phyloP scores from a whole-genome alignment of 1,140 invertebrate genomes.

The Neodiprion pinetum region DNA sequence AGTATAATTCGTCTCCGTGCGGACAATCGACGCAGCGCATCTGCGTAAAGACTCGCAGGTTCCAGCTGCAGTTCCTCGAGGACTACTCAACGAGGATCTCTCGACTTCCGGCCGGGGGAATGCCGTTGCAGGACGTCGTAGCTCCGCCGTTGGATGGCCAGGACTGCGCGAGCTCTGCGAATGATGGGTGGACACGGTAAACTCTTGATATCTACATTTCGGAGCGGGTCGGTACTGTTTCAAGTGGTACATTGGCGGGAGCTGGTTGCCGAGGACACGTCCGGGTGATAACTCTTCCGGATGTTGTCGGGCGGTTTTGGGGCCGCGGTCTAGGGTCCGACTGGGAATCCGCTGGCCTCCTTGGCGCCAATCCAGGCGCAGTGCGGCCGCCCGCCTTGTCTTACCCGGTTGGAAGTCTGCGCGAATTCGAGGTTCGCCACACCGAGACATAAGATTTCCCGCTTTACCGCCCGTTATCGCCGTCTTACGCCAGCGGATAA shows the following conservation, averaged over 20 bases:
- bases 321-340: slow-evolving; percentile 19
- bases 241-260: background rate
- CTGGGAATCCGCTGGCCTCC: slow-evolving; percentile 31
- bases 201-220: slow-evolving; percentile 1
- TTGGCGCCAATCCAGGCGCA: slow-evolving; percentile 54
- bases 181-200: slow-evolving; percentile 17
- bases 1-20: too few relatives aligned
- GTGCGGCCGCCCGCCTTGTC: slow-evolving; percentile 39
- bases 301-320: slow-evolving; percentile 27
- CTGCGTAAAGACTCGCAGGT: background rate
- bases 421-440: background rate
- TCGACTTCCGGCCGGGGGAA: background rate
- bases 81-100: background rate
- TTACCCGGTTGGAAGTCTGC: too few relatives aligned
- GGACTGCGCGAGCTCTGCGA: background rate
- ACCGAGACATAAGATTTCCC: background rate
- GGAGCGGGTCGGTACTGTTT: background rate
- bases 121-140: slow-evolving; percentile 23
- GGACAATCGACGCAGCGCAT: too few relatives aligned
- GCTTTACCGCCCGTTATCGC: slow-evolving; percentile 12
- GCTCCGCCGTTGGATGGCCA: background rate
- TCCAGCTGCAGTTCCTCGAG: background rate
- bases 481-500: slow-evolving; percentile 15
- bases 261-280: slow-evolving; percentile 33
- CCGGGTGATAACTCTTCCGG: slow-evolving; percentile 40